phyloP scores from a whole-genome alignment of 2,113 vertebrate genomes.

The Platichthys stellatus region DNA sequence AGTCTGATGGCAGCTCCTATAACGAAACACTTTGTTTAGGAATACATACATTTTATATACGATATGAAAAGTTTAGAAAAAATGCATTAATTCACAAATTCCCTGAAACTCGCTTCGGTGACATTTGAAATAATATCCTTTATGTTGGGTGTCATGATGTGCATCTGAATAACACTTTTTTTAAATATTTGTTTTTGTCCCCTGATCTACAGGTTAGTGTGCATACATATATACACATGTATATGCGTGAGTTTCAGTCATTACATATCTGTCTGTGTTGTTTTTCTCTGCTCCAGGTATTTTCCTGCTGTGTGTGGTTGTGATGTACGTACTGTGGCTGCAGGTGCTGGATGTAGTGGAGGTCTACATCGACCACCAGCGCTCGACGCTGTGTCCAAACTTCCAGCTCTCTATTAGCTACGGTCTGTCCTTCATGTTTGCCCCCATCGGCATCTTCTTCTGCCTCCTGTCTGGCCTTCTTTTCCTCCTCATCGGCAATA shows the following conservation, averaged over 20 bases:
- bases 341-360: slow-evolving; percentile 89
- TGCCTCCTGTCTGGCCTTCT: slow-evolving; percentile 90
- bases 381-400: slow-evolving; percentile 71
- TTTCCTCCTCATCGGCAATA: slow-evolving; percentile 89
- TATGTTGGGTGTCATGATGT: no score
- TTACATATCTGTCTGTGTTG: not conserved
- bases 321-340: slow-evolving; percentile 95
- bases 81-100: no score
- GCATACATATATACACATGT: not conserved
- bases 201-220: not conserved
- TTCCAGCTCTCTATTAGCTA: slow-evolving; percentile 86
- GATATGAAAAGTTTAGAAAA: no score
- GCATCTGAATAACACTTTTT: no score
- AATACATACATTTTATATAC: no score
- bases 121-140: no score
- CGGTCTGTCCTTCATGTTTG: slow-evolving; percentile 95
- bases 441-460: slow-evolving; percentile 91
- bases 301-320: slow-evolving; percentile 88
- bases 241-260: not conserved
- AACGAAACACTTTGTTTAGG: no score
- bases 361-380: slow-evolving; percentile 81
- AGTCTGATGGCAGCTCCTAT: no score
- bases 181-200: not conserved
- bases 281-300: slow-evolving; percentile 80
- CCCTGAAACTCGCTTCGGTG: no score